A percentile compares a stretch with the other conserved stretches of the same genome.
Conservation (phyloP, 2,113 vertebrate species). For the Corvus moneduloides region DNA sequence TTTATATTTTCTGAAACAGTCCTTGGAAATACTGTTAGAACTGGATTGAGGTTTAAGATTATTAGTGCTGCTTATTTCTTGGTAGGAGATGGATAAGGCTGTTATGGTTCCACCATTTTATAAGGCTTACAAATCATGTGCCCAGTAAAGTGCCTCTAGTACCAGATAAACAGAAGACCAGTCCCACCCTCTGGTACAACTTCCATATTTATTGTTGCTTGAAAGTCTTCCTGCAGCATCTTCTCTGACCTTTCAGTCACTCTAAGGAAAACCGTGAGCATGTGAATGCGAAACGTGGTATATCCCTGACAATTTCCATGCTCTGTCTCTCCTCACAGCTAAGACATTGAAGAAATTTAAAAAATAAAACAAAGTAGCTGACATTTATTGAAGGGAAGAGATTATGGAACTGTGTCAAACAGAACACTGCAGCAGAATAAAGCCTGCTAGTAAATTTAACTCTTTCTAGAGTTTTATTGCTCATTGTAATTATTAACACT, state of each 20-base stretch:
- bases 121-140: fast-evolving
- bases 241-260: neutral
- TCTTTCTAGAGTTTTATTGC: neutral
- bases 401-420: slow-evolving; percentile 10
- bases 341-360: neutral
- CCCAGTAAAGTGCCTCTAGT: neutral
- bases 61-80: neutral
- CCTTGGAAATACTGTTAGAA: neutral
- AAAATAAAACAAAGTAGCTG: slow-evolving; percentile 10
- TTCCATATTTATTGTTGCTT: neutral
- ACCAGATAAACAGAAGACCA: neutral
- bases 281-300: neutral
- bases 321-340: slow-evolving; percentile 29
- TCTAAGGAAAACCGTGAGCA: neutral
- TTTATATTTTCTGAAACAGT: neutral
- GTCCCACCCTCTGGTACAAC: neutral
- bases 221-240: neutral
- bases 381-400: slow-evolving; percentile 39
- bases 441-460: neutral
- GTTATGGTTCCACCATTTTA: neutral
- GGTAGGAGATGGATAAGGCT: neutral
- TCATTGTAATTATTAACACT: neutral
- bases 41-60: neutral
- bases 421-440: neutral
- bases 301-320: neutral